phyloP scores from a whole-genome alignment of 2,888 invertebrate genomes.

The Apoda limacodes region DNA sequence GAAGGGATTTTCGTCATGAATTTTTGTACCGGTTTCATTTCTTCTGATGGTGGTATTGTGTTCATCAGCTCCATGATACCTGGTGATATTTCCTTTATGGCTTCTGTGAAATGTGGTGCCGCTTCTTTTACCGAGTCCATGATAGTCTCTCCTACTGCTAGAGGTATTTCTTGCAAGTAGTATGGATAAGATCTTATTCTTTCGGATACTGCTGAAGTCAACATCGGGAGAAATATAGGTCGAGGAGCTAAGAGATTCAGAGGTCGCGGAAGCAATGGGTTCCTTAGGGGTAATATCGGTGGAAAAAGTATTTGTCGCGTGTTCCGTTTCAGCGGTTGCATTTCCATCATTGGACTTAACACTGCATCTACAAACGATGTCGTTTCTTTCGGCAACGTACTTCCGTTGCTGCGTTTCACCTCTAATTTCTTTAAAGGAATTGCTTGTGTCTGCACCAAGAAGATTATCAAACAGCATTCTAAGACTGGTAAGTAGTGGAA shows the following conservation, averaged over 20 bases:
- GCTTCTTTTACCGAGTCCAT: conserved; percentile 57
- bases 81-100: conserved; percentile 56
- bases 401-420: conserved; percentile 26
- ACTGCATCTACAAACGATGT: conserved; percentile 29
- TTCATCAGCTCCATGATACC: conserved; percentile 59
- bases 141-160: conserved; percentile 57
- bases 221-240: conserved; percentile 48
- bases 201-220: conserved; percentile 56
- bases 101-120: conserved; percentile 56
- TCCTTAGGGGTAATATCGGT: conserved; percentile 35
- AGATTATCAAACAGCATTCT: conserved; percentile 53
- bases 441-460: conserved; percentile 36
- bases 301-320: conserved; percentile 51
- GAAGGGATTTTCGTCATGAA: conserved; percentile 50
- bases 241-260: conserved; percentile 42
- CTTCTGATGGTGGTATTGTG: conserved; percentile 43
- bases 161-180: conserved; percentile 60
- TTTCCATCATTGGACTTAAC: conserved; percentile 20
- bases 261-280: conserved; percentile 32
- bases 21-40: conserved; percentile 38
- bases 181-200: conserved; percentile 58
- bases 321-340: conserved; percentile 27
- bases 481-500: conserved; percentile 52
- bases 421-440: conserved; percentile 25
- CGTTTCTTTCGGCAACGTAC: conserved; percentile 23